A percentile compares a stretch with the other conserved stretches of the same genome.
phyloP scores from a whole-genome alignment of 1,140 invertebrate genomes.

The Portunus trituberculatus region DNA sequence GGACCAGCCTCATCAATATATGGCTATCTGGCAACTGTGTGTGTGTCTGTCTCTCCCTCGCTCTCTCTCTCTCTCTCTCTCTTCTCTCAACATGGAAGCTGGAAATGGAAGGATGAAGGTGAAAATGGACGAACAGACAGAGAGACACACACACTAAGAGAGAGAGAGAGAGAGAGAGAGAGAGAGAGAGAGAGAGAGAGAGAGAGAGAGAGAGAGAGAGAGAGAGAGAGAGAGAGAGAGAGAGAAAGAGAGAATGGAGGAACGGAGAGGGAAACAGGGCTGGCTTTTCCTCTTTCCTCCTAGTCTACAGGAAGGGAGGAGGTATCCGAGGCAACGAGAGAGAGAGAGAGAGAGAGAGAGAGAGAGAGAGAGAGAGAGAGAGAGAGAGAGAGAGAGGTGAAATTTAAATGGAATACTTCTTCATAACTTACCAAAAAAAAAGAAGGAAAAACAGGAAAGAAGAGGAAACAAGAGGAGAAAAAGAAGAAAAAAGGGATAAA shows the following conservation, averaged over 20 bases:
- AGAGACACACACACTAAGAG: background rate
- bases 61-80: conserved; percentile 14
- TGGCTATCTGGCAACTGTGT: background rate
- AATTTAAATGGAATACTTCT: background rate
- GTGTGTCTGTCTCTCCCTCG: background rate
- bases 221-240: background rate
- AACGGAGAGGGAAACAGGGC: background rate
- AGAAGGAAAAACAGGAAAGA: too few species aligned
- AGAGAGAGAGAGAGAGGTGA: background rate
- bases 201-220: background rate
- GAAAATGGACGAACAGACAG: background rate
- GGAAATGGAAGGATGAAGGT: background rate
- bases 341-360: conserved; percentile 2
- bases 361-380: conserved; percentile 18
- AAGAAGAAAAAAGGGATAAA: background rate
- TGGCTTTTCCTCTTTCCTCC: too few species aligned
- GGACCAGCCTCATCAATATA: too few species aligned
- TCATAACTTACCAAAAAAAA: background rate
- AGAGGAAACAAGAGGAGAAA: too few species aligned
- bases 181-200: background rate
- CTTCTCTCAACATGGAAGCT: background rate
- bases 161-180: background rate
- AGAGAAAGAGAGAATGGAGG: background rate
- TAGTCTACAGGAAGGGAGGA: background rate
- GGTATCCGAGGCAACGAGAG: background rate